Base-by-base conservation (phyloP, 2,113 vertebrate genomes). In the Leiothrix lutea region DNA sequence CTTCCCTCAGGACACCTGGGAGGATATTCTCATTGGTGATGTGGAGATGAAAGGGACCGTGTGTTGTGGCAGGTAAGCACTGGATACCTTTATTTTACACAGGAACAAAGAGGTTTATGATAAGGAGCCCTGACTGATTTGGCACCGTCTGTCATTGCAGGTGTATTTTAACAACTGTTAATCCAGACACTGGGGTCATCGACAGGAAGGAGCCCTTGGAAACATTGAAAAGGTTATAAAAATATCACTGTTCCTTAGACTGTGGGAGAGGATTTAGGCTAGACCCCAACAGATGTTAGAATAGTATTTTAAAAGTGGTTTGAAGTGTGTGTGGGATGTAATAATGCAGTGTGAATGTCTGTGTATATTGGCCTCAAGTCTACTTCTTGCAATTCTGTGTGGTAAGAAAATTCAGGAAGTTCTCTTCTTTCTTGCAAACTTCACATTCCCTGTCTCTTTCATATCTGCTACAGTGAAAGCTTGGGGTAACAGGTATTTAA, bases 181-280 rank as follows among this genome's bases (percentile, higher is more conserved):
- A 99, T 97, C 99, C 99, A 26, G 98, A 99, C 91, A 99, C 99
- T 2, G 99, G 99, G 11, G 47, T 99, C n/a, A 97, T 99, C 7
- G 97, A 88, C 96, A 98, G 98, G 66, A 99, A 99, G 79, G 98
- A 99, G 92, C 99, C 99, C 0, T 97, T 99, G 96, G 98, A 99
- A 29, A 99, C 99, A 3, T 92, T 99, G 94, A 99, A 98, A 97
- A 99, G 98, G 99, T 99, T 97, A 25, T 90, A 88, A 81, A 95
- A 85, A 86, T 50, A 74, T 9, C 29, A 33, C 44, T 53, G n/a
- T 18, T 84, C 16, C 28, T 87, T 67, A 51, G 35, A 14, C 23
- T 60, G n/a, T 77, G 73, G 26, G 81, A 38, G 40, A 87, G 45
- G 28, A 16, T 83, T 94, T 86, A 48, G 33, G n/a, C 42, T 79